phyloP scores from a whole-genome alignment of 2,113 vertebrate genomes.

The Macaca nemestrina region DNA sequence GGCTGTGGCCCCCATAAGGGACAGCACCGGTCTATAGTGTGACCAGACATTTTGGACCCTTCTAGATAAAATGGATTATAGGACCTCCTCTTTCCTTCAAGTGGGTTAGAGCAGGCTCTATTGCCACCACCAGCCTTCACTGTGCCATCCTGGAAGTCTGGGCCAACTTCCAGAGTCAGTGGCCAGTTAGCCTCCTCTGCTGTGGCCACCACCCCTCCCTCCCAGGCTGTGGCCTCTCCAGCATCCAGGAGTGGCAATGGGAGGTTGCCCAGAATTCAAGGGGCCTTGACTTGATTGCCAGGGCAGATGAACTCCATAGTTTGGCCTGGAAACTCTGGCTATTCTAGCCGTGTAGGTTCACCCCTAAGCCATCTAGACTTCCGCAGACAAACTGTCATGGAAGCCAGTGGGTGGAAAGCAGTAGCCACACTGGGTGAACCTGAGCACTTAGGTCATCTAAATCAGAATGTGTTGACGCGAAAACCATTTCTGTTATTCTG shows the following conservation, averaged over 20 bases:
- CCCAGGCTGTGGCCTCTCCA: not conserved
- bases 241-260: not conserved
- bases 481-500: not conserved
- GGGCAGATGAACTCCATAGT: not conserved
- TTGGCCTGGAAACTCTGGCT: not conserved
- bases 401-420: not conserved
- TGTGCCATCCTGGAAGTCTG: not conserved
- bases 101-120: not conserved
- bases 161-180: not conserved
- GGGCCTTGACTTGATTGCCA: not conserved
- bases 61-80: not conserved
- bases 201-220: no score
- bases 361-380: not conserved
- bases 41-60: not conserved
- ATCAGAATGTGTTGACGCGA: not conserved
- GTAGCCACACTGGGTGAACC: not conserved
- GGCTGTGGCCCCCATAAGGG: not conserved
- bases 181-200: not conserved
- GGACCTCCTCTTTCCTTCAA: not conserved
- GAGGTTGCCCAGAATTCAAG: not conserved
- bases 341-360: not conserved
- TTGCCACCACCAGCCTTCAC: not conserved
- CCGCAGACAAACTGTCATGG: rapidly evolving
- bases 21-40: not conserved
- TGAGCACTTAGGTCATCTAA: not conserved